Percentiles rank a stretch among this genome's conserved stretches.
phyloP scores from a whole-genome alignment of 2,888 invertebrate species.

The Atherix ibis region DNA sequence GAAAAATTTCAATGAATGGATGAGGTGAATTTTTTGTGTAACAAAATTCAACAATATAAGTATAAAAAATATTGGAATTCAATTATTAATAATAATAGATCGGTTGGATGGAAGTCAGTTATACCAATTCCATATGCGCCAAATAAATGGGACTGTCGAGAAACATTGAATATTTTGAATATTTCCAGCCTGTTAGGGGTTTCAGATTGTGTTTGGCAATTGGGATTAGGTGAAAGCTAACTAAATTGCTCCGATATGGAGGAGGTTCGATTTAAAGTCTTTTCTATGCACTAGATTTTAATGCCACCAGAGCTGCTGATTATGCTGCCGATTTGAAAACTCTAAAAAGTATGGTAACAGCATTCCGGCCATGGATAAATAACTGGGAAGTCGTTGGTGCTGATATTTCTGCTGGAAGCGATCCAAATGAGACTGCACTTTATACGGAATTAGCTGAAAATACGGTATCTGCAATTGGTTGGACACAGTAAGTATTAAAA shows the following conservation, averaged over 20 bases:
- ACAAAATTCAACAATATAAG: background rate
- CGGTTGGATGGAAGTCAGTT: conserved; percentile 7
- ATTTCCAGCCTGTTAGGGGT: conserved; percentile 7
- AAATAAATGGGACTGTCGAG: conserved; percentile 6
- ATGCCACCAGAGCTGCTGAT: conserved; percentile 25
- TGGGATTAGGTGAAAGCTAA: conserved; percentile 33
- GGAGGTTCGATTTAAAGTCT: conserved; percentile 2
- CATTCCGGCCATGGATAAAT: conserved; percentile 39
- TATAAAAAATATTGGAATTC: no score
- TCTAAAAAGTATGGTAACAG: conserved; percentile 47
- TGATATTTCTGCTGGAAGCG: conserved; percentile 40
- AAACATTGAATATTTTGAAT: conserved; percentile 7
- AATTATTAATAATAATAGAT: conserved; percentile 1
- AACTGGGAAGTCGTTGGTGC: conserved; percentile 46
- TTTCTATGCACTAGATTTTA: conserved; percentile 19
- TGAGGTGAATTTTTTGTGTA: background rate
- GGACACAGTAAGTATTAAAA: conserved; percentile 50
- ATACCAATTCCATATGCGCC: conserved; percentile 8
- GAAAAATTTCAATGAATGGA: conserved; percentile 9
- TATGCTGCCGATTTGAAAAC: conserved; percentile 46
- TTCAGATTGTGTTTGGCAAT: conserved; percentile 8
- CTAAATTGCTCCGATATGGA: background rate
- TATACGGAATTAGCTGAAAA: conserved; percentile 40
- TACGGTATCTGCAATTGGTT: conserved; percentile 47
- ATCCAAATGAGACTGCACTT: conserved; percentile 39